Conservation (phyloP, 2,797 vertebrate species). For the Carcharodon carcharias region DNA sequence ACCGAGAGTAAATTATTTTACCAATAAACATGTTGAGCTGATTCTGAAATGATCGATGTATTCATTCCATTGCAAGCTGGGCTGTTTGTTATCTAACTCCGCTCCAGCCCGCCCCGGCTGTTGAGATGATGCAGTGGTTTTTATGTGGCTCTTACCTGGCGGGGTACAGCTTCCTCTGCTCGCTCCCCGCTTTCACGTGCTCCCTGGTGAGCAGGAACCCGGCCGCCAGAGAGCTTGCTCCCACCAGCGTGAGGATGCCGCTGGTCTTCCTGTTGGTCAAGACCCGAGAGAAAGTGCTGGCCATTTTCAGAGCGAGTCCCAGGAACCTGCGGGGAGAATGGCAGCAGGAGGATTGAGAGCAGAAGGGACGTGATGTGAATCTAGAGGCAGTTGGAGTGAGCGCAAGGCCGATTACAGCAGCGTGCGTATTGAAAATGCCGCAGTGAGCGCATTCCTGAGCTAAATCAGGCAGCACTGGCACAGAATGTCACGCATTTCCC, state of each 20-base stretch:
- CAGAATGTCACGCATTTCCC: no score
- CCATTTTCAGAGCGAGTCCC: conserved; percentile 57
- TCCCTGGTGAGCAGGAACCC: conserved; percentile 73
- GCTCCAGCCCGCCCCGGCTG: rapidly evolving
- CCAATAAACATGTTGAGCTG: not conserved
- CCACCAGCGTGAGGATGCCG: conserved; percentile 71
- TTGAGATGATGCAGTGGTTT: not conserved
- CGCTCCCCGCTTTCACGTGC: conserved; percentile 61
- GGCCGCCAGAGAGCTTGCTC: conserved; percentile 74
- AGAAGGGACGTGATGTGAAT: conserved; percentile 47
- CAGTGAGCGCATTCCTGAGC: not conserved
- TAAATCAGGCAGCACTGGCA: not conserved
- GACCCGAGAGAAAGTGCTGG: conserved; percentile 75
- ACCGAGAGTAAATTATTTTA: not conserved
- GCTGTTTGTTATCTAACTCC: not conserved
- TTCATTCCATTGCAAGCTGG: not conserved
- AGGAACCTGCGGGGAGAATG: not conserved
- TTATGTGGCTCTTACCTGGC: conserved; percentile 65
- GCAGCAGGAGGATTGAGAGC: conserved; percentile 27
- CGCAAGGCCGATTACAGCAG: conserved; percentile 36
- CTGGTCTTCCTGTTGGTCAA: conserved; percentile 64
- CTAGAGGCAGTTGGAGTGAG: conserved; percentile 38
- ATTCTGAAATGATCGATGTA: not conserved
- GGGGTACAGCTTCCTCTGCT: conserved; percentile 73
- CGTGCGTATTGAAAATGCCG: conserved; percentile 38